phyloP scores from a whole-genome alignment of 2,888 invertebrate genomes.

The Eristalis intricaria region DNA sequence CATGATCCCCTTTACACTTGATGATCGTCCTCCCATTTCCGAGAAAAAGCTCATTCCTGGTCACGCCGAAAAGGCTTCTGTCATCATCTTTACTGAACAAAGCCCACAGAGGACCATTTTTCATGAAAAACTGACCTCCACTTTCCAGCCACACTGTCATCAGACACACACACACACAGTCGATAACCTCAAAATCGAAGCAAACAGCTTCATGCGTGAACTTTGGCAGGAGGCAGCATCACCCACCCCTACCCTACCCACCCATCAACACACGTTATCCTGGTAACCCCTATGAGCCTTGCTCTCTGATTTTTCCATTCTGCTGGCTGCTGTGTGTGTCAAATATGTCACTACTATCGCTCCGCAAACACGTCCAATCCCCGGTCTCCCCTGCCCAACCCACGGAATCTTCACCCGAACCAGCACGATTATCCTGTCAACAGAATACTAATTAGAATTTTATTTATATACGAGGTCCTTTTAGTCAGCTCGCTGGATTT shows the following conservation, averaged over 20 bases:
- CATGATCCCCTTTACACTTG: no score
- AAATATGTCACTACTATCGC: conserved; percentile 47
- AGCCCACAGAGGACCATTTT: no score
- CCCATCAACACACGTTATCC: background rate
- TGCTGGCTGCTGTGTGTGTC: conserved; percentile 38
- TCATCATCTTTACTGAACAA: no score
- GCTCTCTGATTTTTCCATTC: conserved; percentile 51
- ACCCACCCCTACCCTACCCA: background rate
- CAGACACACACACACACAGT: background rate
- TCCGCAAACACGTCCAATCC: conserved; percentile 43
- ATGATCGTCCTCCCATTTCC: no score
- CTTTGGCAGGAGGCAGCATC: conserved; percentile 20
- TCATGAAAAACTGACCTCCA: background rate
- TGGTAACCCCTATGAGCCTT: conserved; percentile 1
- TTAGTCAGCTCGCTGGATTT: conserved; percentile 16
- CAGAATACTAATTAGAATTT: conserved; percentile 81
- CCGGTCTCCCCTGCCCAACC: background rate
- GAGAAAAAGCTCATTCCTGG: no score
- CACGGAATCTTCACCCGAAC: conserved; percentile 23
- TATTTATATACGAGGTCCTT: conserved; percentile 74
- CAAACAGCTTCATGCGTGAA: conserved; percentile 41
- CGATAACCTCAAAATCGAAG: conserved; percentile 23
- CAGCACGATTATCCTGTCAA: conserved; percentile 81
- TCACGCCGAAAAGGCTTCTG: no score
- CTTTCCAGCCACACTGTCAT: conserved; percentile 30